Evolutionary conservation across 2,888 invertebrate genomes (phyloP).

Genomic region (Oscheius myriophilus): DNA sequence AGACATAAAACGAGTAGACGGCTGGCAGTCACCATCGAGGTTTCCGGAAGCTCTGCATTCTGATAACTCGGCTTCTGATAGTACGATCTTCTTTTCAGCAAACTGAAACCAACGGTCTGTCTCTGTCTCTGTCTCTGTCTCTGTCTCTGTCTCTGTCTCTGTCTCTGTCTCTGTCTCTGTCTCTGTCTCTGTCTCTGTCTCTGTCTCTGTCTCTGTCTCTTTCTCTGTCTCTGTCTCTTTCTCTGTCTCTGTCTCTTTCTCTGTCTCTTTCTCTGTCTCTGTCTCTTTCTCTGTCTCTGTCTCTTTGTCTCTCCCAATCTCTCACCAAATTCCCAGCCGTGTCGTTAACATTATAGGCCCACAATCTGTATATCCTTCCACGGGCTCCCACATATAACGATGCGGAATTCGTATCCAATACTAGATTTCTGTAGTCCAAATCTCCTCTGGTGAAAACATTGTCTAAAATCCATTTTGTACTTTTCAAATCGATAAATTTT

Average conservation of each 20-base stretch:
- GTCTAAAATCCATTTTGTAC: constrained; percentile 54
- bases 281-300: too few species aligned
- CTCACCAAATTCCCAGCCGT: constrained; percentile 64
- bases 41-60: constrained; percentile 62
- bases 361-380: constrained; percentile 63
- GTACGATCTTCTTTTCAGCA: constrained; percentile 54
- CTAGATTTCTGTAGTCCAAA: constrained; percentile 62
- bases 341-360: constrained; percentile 71
- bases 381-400: constrained; percentile 70
- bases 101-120: constrained; percentile 50
- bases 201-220: too few species aligned
- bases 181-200: too few species aligned
- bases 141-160: too few species aligned
- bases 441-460: constrained; percentile 62
- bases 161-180: too few species aligned
- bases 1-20: constrained; percentile 45
- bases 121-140: too few species aligned
- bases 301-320: neutral
- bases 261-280: too few species aligned
- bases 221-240: too few species aligned
- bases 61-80: constrained; percentile 53
- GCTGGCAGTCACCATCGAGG: constrained; percentile 56
- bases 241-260: neutral
- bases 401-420: constrained; percentile 63
- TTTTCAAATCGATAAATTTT: neutral